Evolutionary conservation across 37 sponge, comb jelly and placozoan species (phyloP), one percentile per base, ranked within the genome.

Genomic region (Agelas oroides): DNA sequence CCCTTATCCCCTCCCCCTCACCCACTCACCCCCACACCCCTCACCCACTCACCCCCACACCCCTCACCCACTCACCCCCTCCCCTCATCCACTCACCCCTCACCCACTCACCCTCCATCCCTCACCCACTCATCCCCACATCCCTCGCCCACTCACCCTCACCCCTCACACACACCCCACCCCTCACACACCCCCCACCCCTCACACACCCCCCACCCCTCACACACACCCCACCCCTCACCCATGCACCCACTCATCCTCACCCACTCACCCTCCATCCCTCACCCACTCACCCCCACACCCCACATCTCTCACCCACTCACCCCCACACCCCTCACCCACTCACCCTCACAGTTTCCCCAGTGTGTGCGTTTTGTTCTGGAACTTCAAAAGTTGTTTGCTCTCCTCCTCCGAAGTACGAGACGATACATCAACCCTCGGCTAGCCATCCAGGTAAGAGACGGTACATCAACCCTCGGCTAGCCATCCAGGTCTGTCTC

Each of bases 311-410:
- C 46, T 12, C 46, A 46, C 46, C 8, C 46, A 3, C 46, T 8
- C 46, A 46, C 46, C 3, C 8, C 3, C 46, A 46, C 8, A 3
- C 3, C 25, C 37, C 13, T 25, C n/a, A 13, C 20, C 59, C 5
- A 31, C 35, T n/a, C n/a, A n/a, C n/a, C n/a, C n/a, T 19, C 20
- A 13, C 75, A 74, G 30, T 46, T 73, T 23, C 87, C 70, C 39
- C 78, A 78, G 35, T 87, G 84, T 71, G 73, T 92, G 23, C 27
- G n/a, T 35, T 92, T 92, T 65, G 77, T 92, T 14, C 53, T 79
- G 34, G 89, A 92, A 66, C 86, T 92, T 0, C 89, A 84, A 65
- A 88, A 75, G 40, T 85, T 92, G 32, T 92, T 92, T 84, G 83
- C 90, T 18, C 86, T 92, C 8, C 72, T 92, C 15, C 56, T 86